Base-by-base conservation (phyloP, 2,888 invertebrate species). In the Heliconius charithonia region DNA sequence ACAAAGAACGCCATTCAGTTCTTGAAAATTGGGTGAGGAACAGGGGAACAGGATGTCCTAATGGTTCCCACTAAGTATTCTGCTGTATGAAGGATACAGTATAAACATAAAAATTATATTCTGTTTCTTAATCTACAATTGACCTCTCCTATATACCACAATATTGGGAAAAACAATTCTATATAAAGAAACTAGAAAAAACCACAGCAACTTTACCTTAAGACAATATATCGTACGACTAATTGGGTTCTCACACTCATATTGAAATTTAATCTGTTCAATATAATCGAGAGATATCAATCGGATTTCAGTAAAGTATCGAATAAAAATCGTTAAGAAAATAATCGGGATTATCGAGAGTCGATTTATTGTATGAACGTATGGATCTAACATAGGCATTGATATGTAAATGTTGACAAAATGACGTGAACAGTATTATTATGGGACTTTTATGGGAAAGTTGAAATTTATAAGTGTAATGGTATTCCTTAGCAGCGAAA, bases 201-300 rank as follows among this genome's bases (percentile, higher is more conserved):
- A 27, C 12, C 3, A 27, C 29, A 2, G 29, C n/a, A 56, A 66
- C 29, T 25, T 25, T 19, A 74, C n/a, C 25, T 25, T 25, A 73
- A 32, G 12, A 59, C 56, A 67, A 79, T 76, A 79, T 27, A 75
- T 25, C 16, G 70, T 75, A 75, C n/a, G 12, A 66, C 70, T 77
- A 77, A 80, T 80, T 75, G 69, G 70, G 69, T 79, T 79, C 79
- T 75, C 79, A 79, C 79, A 79, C 79, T 79, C 77, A 29, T 16
- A 62, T 75, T 75, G 79, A 79, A 75, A 79, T 77, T 74, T 77
- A 77, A 79, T 79, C 79, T 77, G 74, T 70, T 79, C 65, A 67
- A 78, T 37, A 56, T 27, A 73, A 72, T 74, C 76, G 71, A 70
- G 71, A 79, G 79, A 79, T 79, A 45, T 75, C 51, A 77, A 77